phyloP scores from a whole-genome alignment of 2,113 vertebrate species.

The Orientallactaga bullata region DNA sequence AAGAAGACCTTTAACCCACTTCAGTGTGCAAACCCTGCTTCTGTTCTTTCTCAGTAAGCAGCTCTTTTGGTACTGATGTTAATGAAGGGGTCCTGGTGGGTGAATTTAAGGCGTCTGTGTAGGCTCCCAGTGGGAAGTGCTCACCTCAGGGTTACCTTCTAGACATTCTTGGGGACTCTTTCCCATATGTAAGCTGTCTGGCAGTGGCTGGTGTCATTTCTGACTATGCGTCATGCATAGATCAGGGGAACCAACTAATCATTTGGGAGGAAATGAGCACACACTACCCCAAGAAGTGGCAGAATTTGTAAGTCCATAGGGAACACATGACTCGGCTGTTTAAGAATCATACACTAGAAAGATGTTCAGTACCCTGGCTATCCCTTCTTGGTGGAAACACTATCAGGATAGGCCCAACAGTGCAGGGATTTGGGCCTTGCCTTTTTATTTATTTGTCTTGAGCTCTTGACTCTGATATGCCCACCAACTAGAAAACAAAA shows the following conservation, averaged over 20 bases:
- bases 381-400: background rate
- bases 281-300: background rate
- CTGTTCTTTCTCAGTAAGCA: background rate
- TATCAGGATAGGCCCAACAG: background rate
- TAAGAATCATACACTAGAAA: background rate
- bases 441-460: background rate
- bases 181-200: rapidly evolving
- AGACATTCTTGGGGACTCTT: background rate
- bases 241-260: too few species aligned
- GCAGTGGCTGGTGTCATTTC: background rate
- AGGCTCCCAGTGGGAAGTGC: background rate
- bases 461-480: background rate
- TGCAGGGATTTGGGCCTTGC: background rate
- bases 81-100: background rate
- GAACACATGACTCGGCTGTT: background rate
- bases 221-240: background rate
- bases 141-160: background rate
- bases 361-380: too few species aligned
- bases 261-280: background rate
- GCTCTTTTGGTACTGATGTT: background rate
- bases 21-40: background rate
- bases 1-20: background rate
- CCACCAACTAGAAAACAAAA: background rate
- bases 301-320: background rate
- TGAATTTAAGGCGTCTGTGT: background rate